A percentile compares a stretch with the other conserved stretches of the same genome.
Conservation (phyloP, 2,797 vertebrate species). For the Neoniphon sammara region DNA sequence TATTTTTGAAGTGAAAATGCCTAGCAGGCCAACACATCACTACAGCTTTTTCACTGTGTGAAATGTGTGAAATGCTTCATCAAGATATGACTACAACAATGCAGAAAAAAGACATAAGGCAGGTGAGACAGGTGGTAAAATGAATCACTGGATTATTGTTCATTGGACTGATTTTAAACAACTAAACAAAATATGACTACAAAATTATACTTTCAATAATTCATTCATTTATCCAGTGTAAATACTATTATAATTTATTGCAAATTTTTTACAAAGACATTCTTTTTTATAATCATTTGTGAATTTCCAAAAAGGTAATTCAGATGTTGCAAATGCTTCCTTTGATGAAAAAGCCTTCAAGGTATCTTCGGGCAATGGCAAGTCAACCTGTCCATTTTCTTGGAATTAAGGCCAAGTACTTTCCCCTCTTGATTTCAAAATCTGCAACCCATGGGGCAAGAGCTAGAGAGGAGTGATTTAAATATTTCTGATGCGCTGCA, state of each 20-base stretch:
- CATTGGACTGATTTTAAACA: too few species aligned
- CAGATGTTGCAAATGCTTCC: constrained; percentile 8
- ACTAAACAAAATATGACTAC: too few species aligned
- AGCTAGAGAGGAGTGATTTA: constrained; percentile 47
- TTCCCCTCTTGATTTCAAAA: constrained; percentile 49
- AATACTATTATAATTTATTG: too few species aligned
- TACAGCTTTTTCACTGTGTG: too few species aligned
- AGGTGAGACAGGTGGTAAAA: too few species aligned
- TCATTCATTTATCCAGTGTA: too few species aligned
- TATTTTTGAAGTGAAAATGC: not conserved
- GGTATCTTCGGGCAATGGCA: constrained; percentile 47
- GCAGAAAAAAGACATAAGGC: too few species aligned
- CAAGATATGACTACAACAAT: not conserved
- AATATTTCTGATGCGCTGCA: constrained; percentile 54
- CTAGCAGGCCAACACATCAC: not conserved
- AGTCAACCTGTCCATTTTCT: constrained; percentile 54
- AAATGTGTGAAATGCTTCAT: not conserved
- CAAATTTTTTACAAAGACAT: not conserved
- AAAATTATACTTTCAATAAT: too few species aligned
- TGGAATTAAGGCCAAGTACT: constrained; percentile 50
- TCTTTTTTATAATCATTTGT: not conserved
- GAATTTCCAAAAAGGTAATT: constrained; percentile 46
- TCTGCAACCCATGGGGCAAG: constrained; percentile 30
- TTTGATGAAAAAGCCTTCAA: constrained; percentile 51
- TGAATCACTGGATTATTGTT: too few species aligned